These are phyloP conservation scores for Phortica okadai DNA, from an alignment of 2,888 invertebrate species.

Conservation along the genomic window DNA sequence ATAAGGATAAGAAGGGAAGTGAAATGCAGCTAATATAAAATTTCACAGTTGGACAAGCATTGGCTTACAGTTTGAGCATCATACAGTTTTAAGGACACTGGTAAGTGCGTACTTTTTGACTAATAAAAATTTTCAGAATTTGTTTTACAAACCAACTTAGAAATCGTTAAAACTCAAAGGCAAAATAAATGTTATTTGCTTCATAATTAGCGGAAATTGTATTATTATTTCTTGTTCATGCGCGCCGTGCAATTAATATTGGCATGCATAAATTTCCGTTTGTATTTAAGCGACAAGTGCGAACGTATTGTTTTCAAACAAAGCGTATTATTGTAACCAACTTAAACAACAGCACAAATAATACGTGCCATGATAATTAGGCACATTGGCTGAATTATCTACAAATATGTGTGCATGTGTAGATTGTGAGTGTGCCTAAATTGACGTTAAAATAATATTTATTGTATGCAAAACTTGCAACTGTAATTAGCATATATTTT, in stretches of 20 bases:
- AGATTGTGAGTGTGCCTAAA: not conserved
- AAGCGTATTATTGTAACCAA: not conserved
- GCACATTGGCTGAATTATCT: constrained; percentile 5
- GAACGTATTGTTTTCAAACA: not conserved
- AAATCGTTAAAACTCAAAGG: too few species aligned
- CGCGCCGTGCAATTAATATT: not conserved
- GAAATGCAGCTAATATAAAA: not conserved
- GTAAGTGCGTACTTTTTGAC: too few species aligned
- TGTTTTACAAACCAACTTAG: too few species aligned
- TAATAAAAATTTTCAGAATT: too few species aligned
- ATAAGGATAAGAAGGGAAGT: not conserved
- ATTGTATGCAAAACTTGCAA: not conserved
- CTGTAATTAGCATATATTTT: too few species aligned
- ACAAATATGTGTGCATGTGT: not conserved
- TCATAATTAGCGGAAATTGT: constrained; percentile 3
- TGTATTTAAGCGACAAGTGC: constrained; percentile 20
- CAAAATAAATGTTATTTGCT: too few species aligned
- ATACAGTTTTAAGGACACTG: too few species aligned
- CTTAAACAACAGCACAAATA: not conserved
- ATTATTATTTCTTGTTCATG: not conserved
- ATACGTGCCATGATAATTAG: not conserved
- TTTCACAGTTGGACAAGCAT: not conserved
- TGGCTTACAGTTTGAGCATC: not conserved
- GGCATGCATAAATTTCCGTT: constrained; percentile 13
- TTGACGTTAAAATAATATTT: not conserved